These are phyloP conservation scores for Galleria mellonella DNA, from an alignment of 1,140 invertebrate genomes.

Conservation along the genomic window DNA sequence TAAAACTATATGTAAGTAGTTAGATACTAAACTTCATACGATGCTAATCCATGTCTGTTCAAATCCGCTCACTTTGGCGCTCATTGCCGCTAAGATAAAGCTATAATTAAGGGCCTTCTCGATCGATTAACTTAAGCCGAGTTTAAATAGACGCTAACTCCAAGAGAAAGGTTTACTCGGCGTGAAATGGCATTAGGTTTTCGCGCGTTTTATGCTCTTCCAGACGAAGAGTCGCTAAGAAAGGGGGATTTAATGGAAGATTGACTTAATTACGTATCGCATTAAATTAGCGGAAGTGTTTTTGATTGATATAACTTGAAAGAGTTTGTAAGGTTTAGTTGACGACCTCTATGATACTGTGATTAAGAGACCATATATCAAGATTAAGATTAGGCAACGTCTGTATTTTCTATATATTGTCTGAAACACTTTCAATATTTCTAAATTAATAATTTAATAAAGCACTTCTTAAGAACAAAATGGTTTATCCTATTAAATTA, in stretches of 20 bases:
- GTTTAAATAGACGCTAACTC: conserved; percentile 73
- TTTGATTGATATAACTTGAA: conserved; percentile 50
- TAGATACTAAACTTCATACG: conserved; percentile 7
- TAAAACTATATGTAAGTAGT: too few species aligned
- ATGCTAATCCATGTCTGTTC: conserved; percentile 32
- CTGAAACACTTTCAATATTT: too few species aligned
- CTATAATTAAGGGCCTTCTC: conserved; percentile 71
- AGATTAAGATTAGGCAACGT: too few species aligned
- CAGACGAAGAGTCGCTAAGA: conserved; percentile 58
- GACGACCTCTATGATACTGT: too few species aligned
- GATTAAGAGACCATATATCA: too few species aligned
- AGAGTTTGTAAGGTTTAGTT: conserved; percentile 11
- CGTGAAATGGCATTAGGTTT: conserved; percentile 72
- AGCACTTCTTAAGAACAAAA: too few species aligned
- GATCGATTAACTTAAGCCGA: conserved; percentile 72
- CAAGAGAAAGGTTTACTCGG: conserved; percentile 67
- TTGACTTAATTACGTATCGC: conserved; percentile 63
- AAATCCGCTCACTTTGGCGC: conserved; percentile 43
- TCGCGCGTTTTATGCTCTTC: conserved; percentile 64
- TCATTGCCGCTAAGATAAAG: conserved; percentile 60
- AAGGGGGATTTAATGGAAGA: conserved; percentile 65
- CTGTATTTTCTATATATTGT: too few species aligned
- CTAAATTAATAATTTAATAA: too few species aligned
- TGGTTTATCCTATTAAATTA: too few species aligned
- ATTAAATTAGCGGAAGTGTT: conserved; percentile 57